Conservation (phyloP, 2,113 vertebrate genomes). For the Phyllopteryx taeniolatus region DNA sequence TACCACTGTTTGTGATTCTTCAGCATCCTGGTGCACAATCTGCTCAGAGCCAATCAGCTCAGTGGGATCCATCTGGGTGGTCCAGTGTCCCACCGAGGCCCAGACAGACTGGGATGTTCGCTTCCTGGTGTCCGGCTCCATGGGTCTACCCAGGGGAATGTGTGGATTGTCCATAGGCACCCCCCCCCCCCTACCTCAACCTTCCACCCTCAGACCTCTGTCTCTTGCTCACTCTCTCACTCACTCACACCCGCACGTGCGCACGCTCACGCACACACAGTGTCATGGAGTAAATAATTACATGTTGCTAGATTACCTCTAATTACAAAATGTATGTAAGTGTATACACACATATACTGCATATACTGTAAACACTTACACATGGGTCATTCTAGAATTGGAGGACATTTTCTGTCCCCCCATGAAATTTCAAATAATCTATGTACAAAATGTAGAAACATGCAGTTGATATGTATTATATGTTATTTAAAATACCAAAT, state of each 20-base stretch:
- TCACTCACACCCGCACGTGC: not conserved
- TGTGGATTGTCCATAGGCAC: not conserved
- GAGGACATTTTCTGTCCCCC: no score
- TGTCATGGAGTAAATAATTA: no score
- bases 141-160: slow-evolving; percentile 4
- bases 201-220: not conserved
- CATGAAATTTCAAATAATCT: no score
- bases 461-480: no score
- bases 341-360: no score
- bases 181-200: not conserved
- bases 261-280: not conserved
- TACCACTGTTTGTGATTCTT: slow-evolving; percentile 1
- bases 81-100: slow-evolving; percentile 2
- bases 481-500: no score
- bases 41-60: not conserved
- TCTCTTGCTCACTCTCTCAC: not conserved
- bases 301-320: no score
- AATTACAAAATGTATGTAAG: no score
- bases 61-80: slow-evolving; percentile 9
- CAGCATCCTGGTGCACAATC: not conserved
- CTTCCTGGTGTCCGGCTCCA: slow-evolving; percentile 11
- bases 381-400: no score
- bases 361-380: no score
- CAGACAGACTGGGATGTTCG: slow-evolving; percentile 4
- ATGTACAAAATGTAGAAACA: no score